Base-by-base conservation (phyloP, 2,797 vertebrate genomes). In the Cottoperca gobio region DNA sequence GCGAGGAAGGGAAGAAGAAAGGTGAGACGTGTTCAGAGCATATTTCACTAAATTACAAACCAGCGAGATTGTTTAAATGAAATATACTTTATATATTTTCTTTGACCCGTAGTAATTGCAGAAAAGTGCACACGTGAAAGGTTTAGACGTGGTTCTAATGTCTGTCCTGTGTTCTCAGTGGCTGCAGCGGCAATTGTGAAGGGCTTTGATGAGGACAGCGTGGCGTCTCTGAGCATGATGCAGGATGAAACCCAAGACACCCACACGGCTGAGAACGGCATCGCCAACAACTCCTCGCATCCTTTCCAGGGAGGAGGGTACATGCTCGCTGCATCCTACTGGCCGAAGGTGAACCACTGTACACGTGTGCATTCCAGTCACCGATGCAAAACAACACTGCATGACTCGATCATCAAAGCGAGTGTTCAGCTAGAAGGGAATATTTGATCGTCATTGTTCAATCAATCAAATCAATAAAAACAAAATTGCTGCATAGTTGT, bases 161-260 rank as follows among this genome's bases (percentile, higher is more conserved):
- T 71, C 43, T 24, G 0, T 75, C 37, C 26, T 76, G 40, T 66
- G 23, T 72, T 21, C 43, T 45, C 73, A 96, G 96, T 93, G 90
- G 95, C 96, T 91, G 95, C 94, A 77, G 82, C 93, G 11, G 71
- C 95, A 21, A 95, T 92, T 45, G 88, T 97, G 61, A 99, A 99
- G 93, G 96, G 96, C 40, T 99, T 97, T 21, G 98, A 99, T 70
- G 98, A 99, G 87, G 98, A 99, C 91, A 99, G 98, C 0, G 95
- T 97, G 46, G 97, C 97, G 0, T 99, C 98, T 55, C 89, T 99
- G 78, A 98, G 96, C 90, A 96, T 96, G 1, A 95, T 95, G 8
- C 98, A 97, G 75, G 97, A 99, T 59, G 98, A 99, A 91, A 96
- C 95, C 4, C 97, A 97, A 73, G 98, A 99, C 84, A 95, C 96